phyloP scores from a whole-genome alignment of 1,140 invertebrate genomes.

The Antheraea mylitta region DNA sequence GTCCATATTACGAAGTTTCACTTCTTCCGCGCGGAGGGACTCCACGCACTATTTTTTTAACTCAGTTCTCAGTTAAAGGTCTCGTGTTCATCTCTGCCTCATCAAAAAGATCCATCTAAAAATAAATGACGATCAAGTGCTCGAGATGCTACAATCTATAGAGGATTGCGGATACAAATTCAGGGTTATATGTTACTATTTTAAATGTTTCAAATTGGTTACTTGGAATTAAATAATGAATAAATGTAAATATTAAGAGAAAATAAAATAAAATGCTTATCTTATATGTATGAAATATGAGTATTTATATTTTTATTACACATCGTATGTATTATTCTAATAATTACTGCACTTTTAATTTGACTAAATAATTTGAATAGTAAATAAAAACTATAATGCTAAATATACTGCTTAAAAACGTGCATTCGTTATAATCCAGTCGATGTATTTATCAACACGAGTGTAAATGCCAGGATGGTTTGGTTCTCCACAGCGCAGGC shows the following conservation, averaged over 20 bases:
- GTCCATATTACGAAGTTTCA: too few species aligned
- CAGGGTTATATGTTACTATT: slow-evolving; percentile 29
- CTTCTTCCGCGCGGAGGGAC: too few species aligned
- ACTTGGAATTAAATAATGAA: too few species aligned
- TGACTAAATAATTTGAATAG: background rate
- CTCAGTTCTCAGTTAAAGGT: slow-evolving; percentile 90
- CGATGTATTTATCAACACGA: slow-evolving; percentile 84
- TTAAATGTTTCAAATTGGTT: too few species aligned
- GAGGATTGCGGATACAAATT: slow-evolving; percentile 56
- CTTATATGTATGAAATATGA: too few species aligned
- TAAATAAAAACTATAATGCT: too few species aligned
- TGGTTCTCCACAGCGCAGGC: slow-evolving; percentile 84
- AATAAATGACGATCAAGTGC: slow-evolving; percentile 38
- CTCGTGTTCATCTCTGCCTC: slow-evolving; percentile 88
- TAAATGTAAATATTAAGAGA: too few species aligned
- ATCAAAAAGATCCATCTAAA: slow-evolving; percentile 87
- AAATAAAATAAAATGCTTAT: too few species aligned
- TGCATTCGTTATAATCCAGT: slow-evolving; percentile 85
- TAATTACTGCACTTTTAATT: too few species aligned
- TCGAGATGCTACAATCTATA: slow-evolving; percentile 52
- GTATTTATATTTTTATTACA: too few species aligned
- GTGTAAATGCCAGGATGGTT: slow-evolving; percentile 86
- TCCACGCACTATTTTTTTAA: too few species aligned
- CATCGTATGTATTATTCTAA: too few species aligned
- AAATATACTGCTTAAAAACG: background rate